These are phyloP conservation scores for Sinopyrophorus schimmeli DNA, from an alignment of 2,888 invertebrate genomes.

Conservation along the genomic window DNA sequence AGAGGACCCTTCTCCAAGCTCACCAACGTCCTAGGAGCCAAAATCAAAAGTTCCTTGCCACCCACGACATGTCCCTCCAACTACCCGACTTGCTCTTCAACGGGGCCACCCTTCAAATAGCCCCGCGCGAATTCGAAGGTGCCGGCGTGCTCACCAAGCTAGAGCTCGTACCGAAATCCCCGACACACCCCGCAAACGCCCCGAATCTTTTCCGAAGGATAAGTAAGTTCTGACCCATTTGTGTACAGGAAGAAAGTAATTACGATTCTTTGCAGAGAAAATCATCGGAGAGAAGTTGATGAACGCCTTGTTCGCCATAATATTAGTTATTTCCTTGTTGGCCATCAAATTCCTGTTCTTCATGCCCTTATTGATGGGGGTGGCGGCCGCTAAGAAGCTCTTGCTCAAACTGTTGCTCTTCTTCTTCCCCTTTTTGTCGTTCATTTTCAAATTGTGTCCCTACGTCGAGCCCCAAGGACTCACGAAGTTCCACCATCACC, in stretches of 20 bases:
- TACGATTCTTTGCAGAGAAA: constrained; percentile 66
- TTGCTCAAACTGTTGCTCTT: constrained; percentile 79
- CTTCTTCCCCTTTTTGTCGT: constrained; percentile 79
- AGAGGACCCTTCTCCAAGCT: constrained; percentile 75
- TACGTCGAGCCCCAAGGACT: constrained; percentile 73
- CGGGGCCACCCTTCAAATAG: constrained; percentile 72
- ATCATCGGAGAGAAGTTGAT: constrained; percentile 72
- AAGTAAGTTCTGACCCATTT: constrained; percentile 58
- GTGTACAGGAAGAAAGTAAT: neutral
- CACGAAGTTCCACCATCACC: constrained; percentile 82
- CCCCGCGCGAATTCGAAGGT: constrained; percentile 73
- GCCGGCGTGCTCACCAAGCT: constrained; percentile 76
- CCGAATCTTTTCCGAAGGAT: constrained; percentile 70
- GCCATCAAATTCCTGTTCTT: constrained; percentile 80
- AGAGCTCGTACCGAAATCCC: constrained; percentile 65
- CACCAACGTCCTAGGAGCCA: constrained; percentile 73
- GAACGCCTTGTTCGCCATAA: constrained; percentile 73
- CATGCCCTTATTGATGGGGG: constrained; percentile 75
- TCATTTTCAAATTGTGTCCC: constrained; percentile 83
- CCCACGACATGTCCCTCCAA: constrained; percentile 73
- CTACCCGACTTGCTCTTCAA: constrained; percentile 75
- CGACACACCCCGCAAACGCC: constrained; percentile 56
- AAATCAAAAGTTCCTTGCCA: constrained; percentile 68
- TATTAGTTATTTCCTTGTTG: constrained; percentile 77
- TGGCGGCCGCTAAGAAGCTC: constrained; percentile 82